These are phyloP conservation scores for Poecilia velifera DNA, from an alignment of 2,797 vertebrate genomes.

Conservation along the genomic window DNA sequence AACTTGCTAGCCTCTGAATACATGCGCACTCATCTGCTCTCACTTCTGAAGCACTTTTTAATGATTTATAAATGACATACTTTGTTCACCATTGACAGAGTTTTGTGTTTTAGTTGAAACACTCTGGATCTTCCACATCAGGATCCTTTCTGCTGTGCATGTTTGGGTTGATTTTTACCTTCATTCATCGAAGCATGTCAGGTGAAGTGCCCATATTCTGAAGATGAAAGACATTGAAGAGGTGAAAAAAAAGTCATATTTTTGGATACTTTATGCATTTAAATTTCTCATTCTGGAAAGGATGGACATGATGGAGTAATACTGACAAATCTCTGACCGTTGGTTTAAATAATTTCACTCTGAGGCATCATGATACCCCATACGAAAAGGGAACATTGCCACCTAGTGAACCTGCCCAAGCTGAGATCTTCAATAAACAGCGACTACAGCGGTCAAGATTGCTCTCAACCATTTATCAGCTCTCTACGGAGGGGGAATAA, in stretches of 20 bases:
- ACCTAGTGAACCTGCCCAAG: slow-evolving; percentile 78
- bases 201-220: slow-evolving; percentile 9
- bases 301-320: slow-evolving; percentile 35
- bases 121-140: slow-evolving; percentile 74
- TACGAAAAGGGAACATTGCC: slow-evolving; percentile 82
- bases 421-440: slow-evolving; percentile 46
- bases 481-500: neutral
- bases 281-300: slow-evolving; percentile 31
- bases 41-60: slow-evolving; percentile 66
- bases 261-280: slow-evolving; percentile 54
- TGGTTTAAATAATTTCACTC: slow-evolving; percentile 42
- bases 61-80: slow-evolving; percentile 74
- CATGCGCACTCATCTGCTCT: slow-evolving; percentile 53
- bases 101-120: slow-evolving; percentile 77
- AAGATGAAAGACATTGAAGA: slow-evolving; percentile 36
- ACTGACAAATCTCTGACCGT: slow-evolving; percentile 26
- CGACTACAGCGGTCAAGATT: slow-evolving; percentile 20
- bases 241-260: slow-evolving; percentile 38
- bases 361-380: slow-evolving; percentile 42
- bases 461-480: slow-evolving; percentile 1
- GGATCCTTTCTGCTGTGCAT: slow-evolving; percentile 41
- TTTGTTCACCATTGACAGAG: slow-evolving; percentile 75
- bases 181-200: slow-evolving; percentile 45
- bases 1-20: slow-evolving; percentile 40
- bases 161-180: slow-evolving; percentile 49